A percentile compares a stretch with the other conserved stretches of the same genome.
Conservation (phyloP, 2,113 vertebrate species). For the Strix aluco region DNA sequence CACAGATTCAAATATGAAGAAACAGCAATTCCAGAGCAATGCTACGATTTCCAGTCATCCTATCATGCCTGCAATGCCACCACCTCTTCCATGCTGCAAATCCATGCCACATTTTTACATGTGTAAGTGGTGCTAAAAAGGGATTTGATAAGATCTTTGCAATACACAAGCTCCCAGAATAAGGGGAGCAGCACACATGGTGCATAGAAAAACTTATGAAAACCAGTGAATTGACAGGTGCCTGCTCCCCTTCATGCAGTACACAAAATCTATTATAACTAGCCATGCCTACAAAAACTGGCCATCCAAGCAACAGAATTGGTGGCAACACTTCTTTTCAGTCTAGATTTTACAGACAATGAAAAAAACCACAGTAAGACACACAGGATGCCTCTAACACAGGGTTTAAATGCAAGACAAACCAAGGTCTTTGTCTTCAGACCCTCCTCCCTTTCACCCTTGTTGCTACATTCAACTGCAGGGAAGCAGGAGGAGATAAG, state of each 20-base stretch:
- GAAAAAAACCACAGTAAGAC: neutral
- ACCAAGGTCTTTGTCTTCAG: neutral
- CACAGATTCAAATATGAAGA: neutral
- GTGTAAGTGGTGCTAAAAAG: neutral
- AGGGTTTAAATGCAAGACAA: neutral
- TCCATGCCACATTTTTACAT: neutral
- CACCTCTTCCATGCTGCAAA: neutral
- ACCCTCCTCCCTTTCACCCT: neutral
- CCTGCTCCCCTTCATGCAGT: neutral
- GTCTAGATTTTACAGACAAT: neutral
- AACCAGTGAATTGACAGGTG: neutral
- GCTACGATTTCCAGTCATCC: neutral
- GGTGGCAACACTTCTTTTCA: fast-evolving
- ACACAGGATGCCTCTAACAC: neutral
- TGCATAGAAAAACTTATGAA: neutral
- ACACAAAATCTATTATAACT: neutral
- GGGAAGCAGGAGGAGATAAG: neutral
- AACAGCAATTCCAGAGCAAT: neutral
- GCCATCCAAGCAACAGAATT: neutral
- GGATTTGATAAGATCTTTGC: neutral
- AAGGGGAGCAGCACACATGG: neutral
- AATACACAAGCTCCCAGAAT: neutral
- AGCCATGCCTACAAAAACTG: neutral
- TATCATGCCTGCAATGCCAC: neutral
- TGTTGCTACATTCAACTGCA: neutral